Base-by-base conservation (phyloP, 2,888 invertebrate genomes). In the Dryomyza anilis region DNA sequence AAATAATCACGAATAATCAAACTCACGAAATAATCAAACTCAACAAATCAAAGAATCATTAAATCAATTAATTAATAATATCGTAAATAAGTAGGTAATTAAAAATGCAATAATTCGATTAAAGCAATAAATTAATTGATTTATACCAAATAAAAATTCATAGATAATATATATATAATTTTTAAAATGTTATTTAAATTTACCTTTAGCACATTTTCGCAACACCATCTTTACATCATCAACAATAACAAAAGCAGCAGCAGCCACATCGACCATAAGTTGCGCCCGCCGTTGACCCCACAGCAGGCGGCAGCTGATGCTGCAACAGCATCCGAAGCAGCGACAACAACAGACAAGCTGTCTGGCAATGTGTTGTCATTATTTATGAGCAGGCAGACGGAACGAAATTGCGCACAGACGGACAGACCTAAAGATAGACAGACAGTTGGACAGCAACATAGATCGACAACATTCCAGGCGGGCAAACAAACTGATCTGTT, bases 301-400 rank as follows among this genome's bases (percentile, higher is more conserved):
- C 50, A 50, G 14, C 50, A 50, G 14, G 21, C 21, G 12, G 50
- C 50, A 50, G 50, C 50, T 25, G 43, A n/a, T 43, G 8, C 12
- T 5, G 8, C 8, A n/a, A 6, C n/a, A n/a, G 5, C 43, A 14
- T n/a, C 43, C 12, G 43, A n/a, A 5, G 6, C n/a, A 7, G 4
- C 46, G 21, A 10, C 21, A 19, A 19, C 19, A 7, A 3, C 52
- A 52, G 52, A 52, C 52, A 52, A n/a, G n/a, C 29, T 52, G 52
- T 52, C 52, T 52, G 29, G 52, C 52, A n/a, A n/a, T 52, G 52
- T 52, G 52, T n/a, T n/a, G n/a, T 52, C 27, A 52, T 16, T 16
- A 25, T 52, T 39, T 39, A 39, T 39, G 39, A 39, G 39, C 27
- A 52, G 14, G 16, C 46, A 46, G 19, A 23, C 12, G 19, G 23